phyloP scores from a whole-genome alignment of 2,888 invertebrate genomes.

The Catocala fraxini region DNA sequence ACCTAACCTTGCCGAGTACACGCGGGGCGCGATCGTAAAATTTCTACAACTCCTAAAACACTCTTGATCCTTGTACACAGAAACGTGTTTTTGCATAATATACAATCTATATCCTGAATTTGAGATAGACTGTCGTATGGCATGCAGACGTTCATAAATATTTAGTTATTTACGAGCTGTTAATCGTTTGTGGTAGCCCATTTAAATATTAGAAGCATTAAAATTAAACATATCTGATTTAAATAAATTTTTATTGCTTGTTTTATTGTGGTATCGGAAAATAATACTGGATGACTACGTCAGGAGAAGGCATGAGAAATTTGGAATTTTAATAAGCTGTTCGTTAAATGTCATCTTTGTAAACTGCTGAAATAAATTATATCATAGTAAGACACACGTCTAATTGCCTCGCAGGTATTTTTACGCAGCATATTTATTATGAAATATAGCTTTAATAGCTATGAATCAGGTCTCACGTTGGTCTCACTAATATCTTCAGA shows the following conservation, averaged over 20 bases:
- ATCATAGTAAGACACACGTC: neutral
- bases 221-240: slow-evolving; percentile 3
- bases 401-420: no score
- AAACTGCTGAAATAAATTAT: neutral
- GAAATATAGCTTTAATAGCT: no score
- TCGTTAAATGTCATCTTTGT: neutral
- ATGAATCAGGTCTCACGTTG: no score
- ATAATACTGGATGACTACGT: neutral
- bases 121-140: slow-evolving; percentile 2
- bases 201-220: slow-evolving; percentile 1
- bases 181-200: slow-evolving; percentile 16
- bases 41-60: slow-evolving; percentile 49
- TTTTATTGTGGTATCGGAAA: neutral
- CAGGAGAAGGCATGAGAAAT: no score
- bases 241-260: slow-evolving; percentile 5
- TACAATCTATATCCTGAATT: slow-evolving; percentile 18
- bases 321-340: no score
- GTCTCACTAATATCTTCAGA: no score
- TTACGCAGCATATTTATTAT: no score
- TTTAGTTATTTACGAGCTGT: slow-evolving; percentile 24
- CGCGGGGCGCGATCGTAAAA: slow-evolving; percentile 69
- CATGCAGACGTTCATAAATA: slow-evolving; percentile 17
- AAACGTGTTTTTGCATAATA: slow-evolving; percentile 36
- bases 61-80: slow-evolving; percentile 71
- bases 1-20: slow-evolving; percentile 82